Conservation (phyloP, 2,113 vertebrate genomes). For the Xiphophorus hellerii region DNA sequence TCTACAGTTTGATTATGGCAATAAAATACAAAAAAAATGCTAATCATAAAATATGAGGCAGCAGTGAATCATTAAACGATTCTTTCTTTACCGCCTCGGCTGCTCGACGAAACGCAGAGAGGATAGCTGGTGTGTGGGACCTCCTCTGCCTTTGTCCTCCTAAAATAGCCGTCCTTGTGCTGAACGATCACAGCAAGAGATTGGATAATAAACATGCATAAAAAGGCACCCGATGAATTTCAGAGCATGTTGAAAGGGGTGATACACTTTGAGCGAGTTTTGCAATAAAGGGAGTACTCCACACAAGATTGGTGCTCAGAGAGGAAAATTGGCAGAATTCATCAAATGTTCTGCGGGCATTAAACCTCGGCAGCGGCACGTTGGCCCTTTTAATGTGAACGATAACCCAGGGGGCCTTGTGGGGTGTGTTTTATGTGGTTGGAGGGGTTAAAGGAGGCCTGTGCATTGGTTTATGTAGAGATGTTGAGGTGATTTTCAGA, state of each 20-base stretch:
- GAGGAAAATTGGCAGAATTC: slow-evolving; percentile 75
- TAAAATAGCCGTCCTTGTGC: slow-evolving; percentile 33
- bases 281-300: slow-evolving; percentile 60
- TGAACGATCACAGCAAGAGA: slow-evolving; percentile 28
- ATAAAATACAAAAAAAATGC: not conserved
- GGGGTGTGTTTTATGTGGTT: slow-evolving; percentile 74
- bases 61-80: not conserved
- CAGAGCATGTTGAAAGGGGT: slow-evolving; percentile 42
- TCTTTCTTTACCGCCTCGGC: not conserved
- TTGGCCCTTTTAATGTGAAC: slow-evolving; percentile 68
- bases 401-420: slow-evolving; percentile 65
- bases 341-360: slow-evolving; percentile 67
- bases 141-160: slow-evolving; percentile 40
- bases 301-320: slow-evolving; percentile 60
- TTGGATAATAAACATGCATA: slow-evolving; percentile 59
- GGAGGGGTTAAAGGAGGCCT: slow-evolving; percentile 75
- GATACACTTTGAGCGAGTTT: slow-evolving; percentile 47
- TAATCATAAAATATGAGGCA: not conserved
- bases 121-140: slow-evolving; percentile 1
- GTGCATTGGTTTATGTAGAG: slow-evolving; percentile 67
- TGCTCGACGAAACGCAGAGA: not conserved
- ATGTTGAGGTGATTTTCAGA: slow-evolving; percentile 79
- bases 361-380: slow-evolving; percentile 55
- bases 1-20: not conserved
- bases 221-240: slow-evolving; percentile 50